Evolutionary conservation across 2,797 vertebrate species (phyloP).

Genomic region (Sebastes vulpes): DNA sequence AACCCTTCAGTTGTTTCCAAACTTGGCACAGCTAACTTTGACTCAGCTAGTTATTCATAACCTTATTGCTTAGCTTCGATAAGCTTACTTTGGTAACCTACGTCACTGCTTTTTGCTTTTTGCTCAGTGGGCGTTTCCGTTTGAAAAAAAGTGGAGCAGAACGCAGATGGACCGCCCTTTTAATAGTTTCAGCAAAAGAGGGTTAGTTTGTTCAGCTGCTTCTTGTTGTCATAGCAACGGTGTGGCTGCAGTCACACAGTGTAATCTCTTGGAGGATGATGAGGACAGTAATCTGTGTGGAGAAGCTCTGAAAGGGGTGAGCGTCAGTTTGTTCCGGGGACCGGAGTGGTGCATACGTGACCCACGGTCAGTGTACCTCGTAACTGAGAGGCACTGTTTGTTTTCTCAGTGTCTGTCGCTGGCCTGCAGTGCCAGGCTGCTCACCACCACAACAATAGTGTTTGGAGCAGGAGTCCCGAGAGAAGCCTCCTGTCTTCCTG

Average conservation of each 20-base stretch:
- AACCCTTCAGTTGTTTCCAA: too few species aligned
- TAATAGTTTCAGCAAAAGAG: not conserved
- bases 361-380: constrained; percentile 67
- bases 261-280: not conserved
- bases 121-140: too few species aligned
- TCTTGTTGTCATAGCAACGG: constrained; percentile 52
- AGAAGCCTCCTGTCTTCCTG: constrained; percentile 88
- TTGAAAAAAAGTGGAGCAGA: too few species aligned
- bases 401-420: constrained; percentile 85
- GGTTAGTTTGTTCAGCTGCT: not conserved
- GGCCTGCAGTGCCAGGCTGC: constrained; percentile 84
- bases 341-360: constrained; percentile 82
- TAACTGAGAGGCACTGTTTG: constrained; percentile 79
- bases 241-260: not conserved
- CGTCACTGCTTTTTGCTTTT: too few species aligned
- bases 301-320: constrained; percentile 1
- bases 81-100: fast-evolving
- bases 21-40: too few species aligned
- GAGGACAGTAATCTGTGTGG: constrained; percentile 11
- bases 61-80: too few species aligned
- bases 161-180: not conserved
- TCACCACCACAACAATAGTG: constrained; percentile 87
- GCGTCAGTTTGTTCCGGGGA: constrained; percentile 12
- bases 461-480: constrained; percentile 86
- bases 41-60: too few species aligned